Base-by-base conservation (phyloP, 2,888 invertebrate genomes). In the Formica aserva region DNA sequence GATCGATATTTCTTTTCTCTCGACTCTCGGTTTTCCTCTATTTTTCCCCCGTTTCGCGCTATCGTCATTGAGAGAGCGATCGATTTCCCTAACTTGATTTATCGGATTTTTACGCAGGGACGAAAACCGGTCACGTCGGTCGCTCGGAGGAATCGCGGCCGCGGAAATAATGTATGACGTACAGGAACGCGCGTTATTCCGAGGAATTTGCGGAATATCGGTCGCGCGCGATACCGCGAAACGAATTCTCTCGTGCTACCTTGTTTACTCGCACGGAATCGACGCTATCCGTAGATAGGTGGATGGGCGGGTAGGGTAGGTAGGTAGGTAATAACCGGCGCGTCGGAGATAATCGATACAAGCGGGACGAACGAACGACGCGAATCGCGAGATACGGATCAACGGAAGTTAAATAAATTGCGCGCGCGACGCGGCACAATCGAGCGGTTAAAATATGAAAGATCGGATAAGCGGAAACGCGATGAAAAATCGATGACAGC, bases 401-500 rank as follows among this genome's bases (percentile, higher is more conserved):
- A 35, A 35, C 71, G 71, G 32, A 78, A 62, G 72, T 18, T 80
- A 80, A 80, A 80, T 80, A 80, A 80, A 80, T 80, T 80, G 78
- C 22, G 32, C 18, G 18, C 78, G 32, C 45, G 1, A n/a, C 48
- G 45, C 67, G 69, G 41, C 45, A 48, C 77, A 72, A 45, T 72
- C 78, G 60, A 62, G 72, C 72, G 72, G 48, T 48, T 80, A 72
- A 72, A 78, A 72, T 78, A 78, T 60, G 60, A 78, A 78, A 26
- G 72, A 78, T 78, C 78, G 78, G 71, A 71, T 78, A 72, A 78
- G 78, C 45, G 78, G 78, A 78, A 80, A 62, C 48, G 60, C 72
- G 72, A 45, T 80, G 78, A 80, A 80, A 80, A 80, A 80, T 80
- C 78, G 72, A 80, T 80, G 60, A 80, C 60, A 71, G 60, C 76